Conservation (phyloP, 1,140 invertebrate genomes). For the Apolygus lucorum region DNA sequence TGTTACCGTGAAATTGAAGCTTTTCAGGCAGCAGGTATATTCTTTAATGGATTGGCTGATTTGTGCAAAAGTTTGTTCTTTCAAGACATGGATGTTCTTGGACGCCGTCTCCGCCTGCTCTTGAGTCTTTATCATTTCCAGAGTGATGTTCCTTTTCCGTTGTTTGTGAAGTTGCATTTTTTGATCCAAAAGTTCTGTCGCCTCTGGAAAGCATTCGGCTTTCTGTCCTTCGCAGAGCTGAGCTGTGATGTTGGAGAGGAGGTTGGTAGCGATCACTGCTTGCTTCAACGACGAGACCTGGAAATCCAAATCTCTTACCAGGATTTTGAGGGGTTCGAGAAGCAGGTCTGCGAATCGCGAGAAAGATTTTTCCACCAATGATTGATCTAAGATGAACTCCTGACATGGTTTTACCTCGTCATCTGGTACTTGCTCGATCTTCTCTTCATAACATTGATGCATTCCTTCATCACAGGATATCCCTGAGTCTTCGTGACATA, state of each 20-base stretch:
- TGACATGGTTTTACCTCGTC: neutral
- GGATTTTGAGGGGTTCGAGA: neutral
- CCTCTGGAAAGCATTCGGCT: neutral
- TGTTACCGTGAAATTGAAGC: neutral
- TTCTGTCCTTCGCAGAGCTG: no score
- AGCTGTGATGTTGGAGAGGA: neutral
- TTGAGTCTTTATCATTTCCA: neutral
- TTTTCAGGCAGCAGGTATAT: neutral
- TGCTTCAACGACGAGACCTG: neutral
- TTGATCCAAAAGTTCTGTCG: neutral
- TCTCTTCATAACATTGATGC: neutral
- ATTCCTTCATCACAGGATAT: no score
- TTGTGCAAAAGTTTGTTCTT: neutral
- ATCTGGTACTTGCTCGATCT: neutral
- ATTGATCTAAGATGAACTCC: neutral
- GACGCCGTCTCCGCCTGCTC: neutral
- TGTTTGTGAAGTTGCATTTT: neutral
- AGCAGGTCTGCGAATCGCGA: neutral
- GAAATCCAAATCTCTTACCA: neutral
- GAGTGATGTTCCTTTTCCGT: neutral
- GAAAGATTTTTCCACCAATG: neutral
- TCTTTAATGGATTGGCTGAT: neutral
- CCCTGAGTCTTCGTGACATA: neutral
- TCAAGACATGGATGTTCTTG: neutral
- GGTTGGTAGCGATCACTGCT: neutral